Percentiles rank a stretch among this genome's conserved stretches.
These are phyloP conservation scores for Myiagra hebetior DNA, from an alignment of 2,113 vertebrate species.

Conservation along the genomic window DNA sequence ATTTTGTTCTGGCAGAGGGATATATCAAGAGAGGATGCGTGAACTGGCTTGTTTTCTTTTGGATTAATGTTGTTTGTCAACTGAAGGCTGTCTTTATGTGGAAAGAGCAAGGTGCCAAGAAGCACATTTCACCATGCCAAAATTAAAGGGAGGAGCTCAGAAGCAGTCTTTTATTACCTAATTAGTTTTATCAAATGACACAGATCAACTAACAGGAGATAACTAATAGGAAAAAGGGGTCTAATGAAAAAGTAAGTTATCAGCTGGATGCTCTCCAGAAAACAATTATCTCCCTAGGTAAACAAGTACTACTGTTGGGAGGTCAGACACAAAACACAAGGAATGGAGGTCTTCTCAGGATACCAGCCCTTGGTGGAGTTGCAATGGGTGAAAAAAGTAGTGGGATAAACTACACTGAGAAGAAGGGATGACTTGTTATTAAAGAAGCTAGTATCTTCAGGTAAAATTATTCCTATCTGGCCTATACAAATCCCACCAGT, in stretches of 20 bases:
- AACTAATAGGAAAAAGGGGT: slow-evolving; percentile 45
- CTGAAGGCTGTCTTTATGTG: slow-evolving; percentile 39
- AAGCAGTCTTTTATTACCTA: slow-evolving; percentile 52
- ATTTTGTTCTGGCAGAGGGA: slow-evolving; percentile 42
- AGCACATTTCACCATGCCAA: slow-evolving; percentile 37
- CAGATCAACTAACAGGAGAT: slow-evolving; percentile 46
- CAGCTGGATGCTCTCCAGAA: slow-evolving; percentile 44
- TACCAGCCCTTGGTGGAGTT: not conserved
- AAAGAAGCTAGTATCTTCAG: not conserved
- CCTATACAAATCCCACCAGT: not conserved
- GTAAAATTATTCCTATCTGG: not conserved
- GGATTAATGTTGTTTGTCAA: slow-evolving; percentile 50
- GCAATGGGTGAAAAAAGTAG: not conserved
- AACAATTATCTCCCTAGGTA: slow-evolving; percentile 43
- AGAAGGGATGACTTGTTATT: not conserved
- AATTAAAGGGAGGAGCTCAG: slow-evolving; percentile 55
- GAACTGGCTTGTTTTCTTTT: slow-evolving; percentile 46
- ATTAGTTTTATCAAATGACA: slow-evolving; percentile 64
- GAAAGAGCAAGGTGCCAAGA: slow-evolving; percentile 6
- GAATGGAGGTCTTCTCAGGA: slow-evolving; percentile 23
- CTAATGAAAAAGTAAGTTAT: slow-evolving; percentile 47
- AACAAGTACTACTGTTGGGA: slow-evolving; percentile 41
- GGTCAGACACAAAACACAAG: not conserved
- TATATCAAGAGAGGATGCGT: slow-evolving; percentile 16
- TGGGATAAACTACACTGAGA: not conserved